Evolutionary conservation across 1,140 invertebrate genomes (phyloP), one percentile per base, ranked within the genome.

Genomic region (Acyrthosiphon pisum): DNA sequence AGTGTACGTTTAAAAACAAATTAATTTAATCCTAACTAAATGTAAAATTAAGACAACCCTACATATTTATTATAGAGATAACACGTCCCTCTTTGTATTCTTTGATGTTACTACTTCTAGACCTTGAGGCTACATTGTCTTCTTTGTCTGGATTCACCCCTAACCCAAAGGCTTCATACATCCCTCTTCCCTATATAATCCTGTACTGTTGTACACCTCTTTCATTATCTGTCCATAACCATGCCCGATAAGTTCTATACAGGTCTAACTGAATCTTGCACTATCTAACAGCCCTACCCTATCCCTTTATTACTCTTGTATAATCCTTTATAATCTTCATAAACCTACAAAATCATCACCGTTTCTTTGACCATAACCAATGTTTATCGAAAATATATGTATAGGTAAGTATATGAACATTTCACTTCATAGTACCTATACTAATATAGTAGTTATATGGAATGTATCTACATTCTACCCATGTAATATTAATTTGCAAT

Each of bases 201-300:
- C 89, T 90, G 37, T 44, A 35, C 37, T 44, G 11, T n/a, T 68
- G 14, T 35, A 18, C 23, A 90, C 89, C 89, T 68, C 56, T 44
- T 90, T 90, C 89, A 90, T 90, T 90, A 90, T 90, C 89, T 90
- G 89, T 46, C 30, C 4, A 44, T 44, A 41, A 90, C 53, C 89
- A 90, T 18, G 37, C 89, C 37, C 14, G 89, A 56, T 90, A 56
- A 90, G 68, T 30, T 90, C 37, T 68, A 30, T 53, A 41, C 56
- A 90, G 37, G 18, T 90, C 18, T 76, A n/a, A 76, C n/a, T 90
- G 14, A 50, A 22, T 23, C 35, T 53, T 9, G 6, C 20, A 53
- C 18, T 88, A 8, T 53, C 8, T 89, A 41, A 56, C 30, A 41
- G 6, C 3, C 11, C 35, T 26, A 6, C 3, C 11, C 35, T 14